Evolutionary conservation across 2,113 vertebrate genomes (phyloP).

Genomic region (Cercopithecus mona): DNA sequence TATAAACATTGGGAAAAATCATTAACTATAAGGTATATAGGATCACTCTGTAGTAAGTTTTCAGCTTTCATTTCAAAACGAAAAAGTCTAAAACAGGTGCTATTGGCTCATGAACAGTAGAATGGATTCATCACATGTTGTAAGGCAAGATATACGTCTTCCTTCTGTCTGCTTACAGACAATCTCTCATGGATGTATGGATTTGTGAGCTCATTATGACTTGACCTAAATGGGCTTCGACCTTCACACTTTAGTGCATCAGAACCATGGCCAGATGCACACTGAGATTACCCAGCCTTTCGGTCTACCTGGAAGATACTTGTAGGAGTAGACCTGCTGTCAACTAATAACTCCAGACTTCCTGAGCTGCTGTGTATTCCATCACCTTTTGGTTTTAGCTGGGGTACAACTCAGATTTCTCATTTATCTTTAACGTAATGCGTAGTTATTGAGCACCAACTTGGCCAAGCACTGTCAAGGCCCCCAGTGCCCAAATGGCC

Average conservation of each 20-base stretch:
- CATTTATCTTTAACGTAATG: background rate
- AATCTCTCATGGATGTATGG: background rate
- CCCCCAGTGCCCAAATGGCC: background rate
- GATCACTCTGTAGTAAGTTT: background rate
- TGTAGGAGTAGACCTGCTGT: background rate
- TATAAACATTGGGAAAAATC: background rate
- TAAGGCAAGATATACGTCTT: too few species aligned
- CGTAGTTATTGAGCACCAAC: rapidly evolving
- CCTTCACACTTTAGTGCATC: background rate
- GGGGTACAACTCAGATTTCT: background rate
- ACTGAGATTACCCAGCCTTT: background rate
- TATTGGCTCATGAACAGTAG: rapidly evolving
- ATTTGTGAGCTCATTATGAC: background rate
- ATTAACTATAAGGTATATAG: background rate
- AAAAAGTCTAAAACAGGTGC: rapidly evolving
- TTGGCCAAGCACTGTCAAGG: background rate
- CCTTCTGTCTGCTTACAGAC: background rate
- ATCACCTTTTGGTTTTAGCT: background rate
- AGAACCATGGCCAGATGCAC: background rate
- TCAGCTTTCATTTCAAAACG: background rate
- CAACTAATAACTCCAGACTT: background rate
- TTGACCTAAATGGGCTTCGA: background rate
- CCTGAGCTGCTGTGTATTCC: too few species aligned
- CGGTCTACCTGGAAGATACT: background rate
- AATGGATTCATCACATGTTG: rapidly evolving